phyloP scores from a whole-genome alignment of 2,888 invertebrate species.

The Ophion obscuratus region DNA sequence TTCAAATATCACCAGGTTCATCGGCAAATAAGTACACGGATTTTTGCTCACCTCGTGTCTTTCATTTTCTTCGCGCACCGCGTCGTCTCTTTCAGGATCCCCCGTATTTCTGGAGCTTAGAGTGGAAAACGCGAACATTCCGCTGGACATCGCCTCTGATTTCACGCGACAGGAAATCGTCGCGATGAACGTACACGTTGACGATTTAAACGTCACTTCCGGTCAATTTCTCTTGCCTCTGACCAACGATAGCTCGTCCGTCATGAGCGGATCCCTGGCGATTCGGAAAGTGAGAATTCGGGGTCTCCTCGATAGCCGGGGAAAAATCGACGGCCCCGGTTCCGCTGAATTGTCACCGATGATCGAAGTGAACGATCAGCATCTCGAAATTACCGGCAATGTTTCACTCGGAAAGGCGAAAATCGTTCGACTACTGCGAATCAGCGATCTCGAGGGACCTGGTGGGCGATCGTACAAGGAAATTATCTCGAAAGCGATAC shows the following conservation, averaged over 20 bases:
- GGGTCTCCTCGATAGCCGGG: constrained; percentile 84
- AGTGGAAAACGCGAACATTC: constrained; percentile 60
- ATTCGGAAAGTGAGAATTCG: constrained; percentile 71
- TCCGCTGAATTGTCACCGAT: constrained; percentile 84
- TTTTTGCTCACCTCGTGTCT: too few species aligned
- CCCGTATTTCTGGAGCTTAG: constrained; percentile 67
- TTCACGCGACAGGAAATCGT: constrained; percentile 65
- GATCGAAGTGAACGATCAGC: constrained; percentile 81
- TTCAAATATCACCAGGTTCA: neutral
- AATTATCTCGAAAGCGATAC: constrained; percentile 79
- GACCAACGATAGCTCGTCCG: constrained; percentile 65
- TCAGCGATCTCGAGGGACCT: constrained; percentile 78
- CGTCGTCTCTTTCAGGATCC: constrained; percentile 64
- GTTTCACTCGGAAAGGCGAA: constrained; percentile 83
- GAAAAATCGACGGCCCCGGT: constrained; percentile 83
- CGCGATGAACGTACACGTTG: constrained; percentile 61
- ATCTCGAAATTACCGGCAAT: constrained; percentile 83
- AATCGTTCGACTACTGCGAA: constrained; percentile 82
- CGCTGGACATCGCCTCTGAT: constrained; percentile 69
- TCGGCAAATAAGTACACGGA: neutral
- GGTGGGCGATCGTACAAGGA: constrained; percentile 77
- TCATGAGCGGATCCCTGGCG: constrained; percentile 71
- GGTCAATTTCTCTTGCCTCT: constrained; percentile 75
- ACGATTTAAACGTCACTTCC: constrained; percentile 68
- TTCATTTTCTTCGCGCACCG: neutral